These are phyloP conservation scores for Corydoras sp. DNA, from an alignment of 2,113 vertebrate genomes.

Conservation along the genomic window DNA sequence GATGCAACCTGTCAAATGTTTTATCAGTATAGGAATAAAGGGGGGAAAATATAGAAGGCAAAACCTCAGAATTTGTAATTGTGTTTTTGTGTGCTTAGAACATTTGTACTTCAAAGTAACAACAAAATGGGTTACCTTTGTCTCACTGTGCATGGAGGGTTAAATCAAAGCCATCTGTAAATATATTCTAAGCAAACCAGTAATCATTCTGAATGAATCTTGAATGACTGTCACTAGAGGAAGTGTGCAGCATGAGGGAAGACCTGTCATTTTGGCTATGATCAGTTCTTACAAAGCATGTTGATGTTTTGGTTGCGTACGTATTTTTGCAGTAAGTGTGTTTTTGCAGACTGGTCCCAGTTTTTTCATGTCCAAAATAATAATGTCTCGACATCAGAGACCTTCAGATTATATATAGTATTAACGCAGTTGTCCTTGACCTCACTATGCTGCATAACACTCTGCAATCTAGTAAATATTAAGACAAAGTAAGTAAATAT, in stretches of 20 bases:
- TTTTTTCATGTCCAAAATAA: neutral
- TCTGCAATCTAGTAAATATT: neutral
- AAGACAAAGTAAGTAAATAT: constrained; percentile 10
- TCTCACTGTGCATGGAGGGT: neutral
- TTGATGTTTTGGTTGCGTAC: neutral
- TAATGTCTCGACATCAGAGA: neutral
- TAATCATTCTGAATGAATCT: neutral
- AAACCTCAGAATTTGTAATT: constrained; percentile 1
- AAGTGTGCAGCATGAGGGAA: constrained; percentile 4
- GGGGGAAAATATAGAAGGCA: constrained; percentile 2
- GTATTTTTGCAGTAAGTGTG: too few species aligned
- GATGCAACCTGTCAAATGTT: constrained; percentile 38
- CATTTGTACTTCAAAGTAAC: neutral
- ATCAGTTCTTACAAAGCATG: constrained; percentile 2
- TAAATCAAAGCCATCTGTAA: constrained; percentile 1
- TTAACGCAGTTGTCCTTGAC: neutral
- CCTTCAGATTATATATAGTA: neutral
- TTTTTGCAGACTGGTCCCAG: too few species aligned
- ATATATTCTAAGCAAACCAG: neutral
- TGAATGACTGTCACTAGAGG: constrained; percentile 12
- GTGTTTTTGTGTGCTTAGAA: neutral
- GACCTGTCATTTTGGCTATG: neutral
- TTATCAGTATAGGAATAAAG: constrained; percentile 22
- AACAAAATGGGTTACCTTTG: constrained; percentile 2
- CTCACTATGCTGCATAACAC: neutral